Base-by-base conservation (phyloP, 2,113 vertebrate genomes). In the Melanostigma gelatinosum region DNA sequence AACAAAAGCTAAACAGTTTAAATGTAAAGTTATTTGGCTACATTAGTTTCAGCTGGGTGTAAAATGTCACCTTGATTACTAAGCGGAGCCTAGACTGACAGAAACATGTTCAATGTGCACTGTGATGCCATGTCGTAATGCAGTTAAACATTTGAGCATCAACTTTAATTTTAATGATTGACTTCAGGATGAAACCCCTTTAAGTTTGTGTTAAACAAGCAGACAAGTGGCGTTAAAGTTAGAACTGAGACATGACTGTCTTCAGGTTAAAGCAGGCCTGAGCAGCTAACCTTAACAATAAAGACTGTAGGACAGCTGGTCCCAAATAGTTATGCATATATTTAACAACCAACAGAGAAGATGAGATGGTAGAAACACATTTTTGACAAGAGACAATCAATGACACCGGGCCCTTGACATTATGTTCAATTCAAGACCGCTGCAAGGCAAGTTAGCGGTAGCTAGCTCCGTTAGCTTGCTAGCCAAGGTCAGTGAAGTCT, bases 401-500 rank as follows among this genome's bases (percentile, higher is more conserved):
- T 78, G 55, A 63, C 64, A 4, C 6, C 2, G 4, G 32, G 66
- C 77, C 80, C 57, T 74, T 85, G 79, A 74, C 72, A 42, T 75
- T 62, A 54, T 57, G n/a, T 74, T 58, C 55, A 38, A 48, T 32
- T 78, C 1, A 67, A 54, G 36, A 18, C 32, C 38, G 12, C 40
- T 54, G 69, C 75, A 75, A 36, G 8, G 5, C 36, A 20, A 27
- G 85, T 75, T 66, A 63, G 44, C 42, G 12, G 15, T 36, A 67
- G 85, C 84, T 85, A 85, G 75, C 57, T 8, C 15, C 12, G 55
- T 80, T 88, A 91, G 89, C 89, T 58, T 24, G 80, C 79, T 88
- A 93, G 89, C 86, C 89, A 94, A 93, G 90, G 92, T 94, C 93
- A 92, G 92, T 76, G 10, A 61, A 66, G 36, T 50, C n/a, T 6